Percentiles rank a stretch among this genome's conserved stretches.
phyloP scores from a whole-genome alignment of 2,113 vertebrate genomes.

The Aegithalos caudatus region DNA sequence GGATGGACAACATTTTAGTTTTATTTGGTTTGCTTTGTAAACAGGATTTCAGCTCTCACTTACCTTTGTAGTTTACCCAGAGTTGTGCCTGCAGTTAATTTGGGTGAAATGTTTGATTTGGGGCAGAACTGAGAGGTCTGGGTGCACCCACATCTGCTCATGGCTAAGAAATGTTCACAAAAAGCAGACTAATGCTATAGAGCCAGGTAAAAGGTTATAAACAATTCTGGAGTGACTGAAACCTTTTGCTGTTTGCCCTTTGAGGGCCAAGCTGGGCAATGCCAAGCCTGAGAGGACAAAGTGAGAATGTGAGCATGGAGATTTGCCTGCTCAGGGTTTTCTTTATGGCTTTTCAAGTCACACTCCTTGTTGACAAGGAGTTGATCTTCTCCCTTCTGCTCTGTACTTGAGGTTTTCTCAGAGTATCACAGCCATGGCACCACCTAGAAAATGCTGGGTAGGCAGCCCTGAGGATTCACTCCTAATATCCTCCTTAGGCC shows the following conservation, averaged over 20 bases:
- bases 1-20: not conserved
- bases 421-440: not conserved
- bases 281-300: not conserved
- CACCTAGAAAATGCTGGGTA: not conserved
- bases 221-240: not conserved
- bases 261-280: not conserved
- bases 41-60: not conserved
- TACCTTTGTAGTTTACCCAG: not conserved
- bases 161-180: not conserved
- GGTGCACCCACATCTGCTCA: not conserved
- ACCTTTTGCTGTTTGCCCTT: not conserved
- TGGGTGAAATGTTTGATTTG: not conserved
- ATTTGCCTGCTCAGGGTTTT: not conserved
- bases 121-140: not conserved
- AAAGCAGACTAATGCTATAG: not conserved
- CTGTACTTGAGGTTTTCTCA: not conserved
- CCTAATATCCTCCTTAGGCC: accelerated
- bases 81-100: not conserved
- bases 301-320: not conserved
- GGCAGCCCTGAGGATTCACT: not conserved
- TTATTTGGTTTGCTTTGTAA: not conserved
- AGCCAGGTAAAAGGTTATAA: not conserved
- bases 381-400: not conserved
- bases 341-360: not conserved
- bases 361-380: not conserved